Base-by-base conservation (phyloP, 23 tunicate species). In the Trididemnum clinides region DNA sequence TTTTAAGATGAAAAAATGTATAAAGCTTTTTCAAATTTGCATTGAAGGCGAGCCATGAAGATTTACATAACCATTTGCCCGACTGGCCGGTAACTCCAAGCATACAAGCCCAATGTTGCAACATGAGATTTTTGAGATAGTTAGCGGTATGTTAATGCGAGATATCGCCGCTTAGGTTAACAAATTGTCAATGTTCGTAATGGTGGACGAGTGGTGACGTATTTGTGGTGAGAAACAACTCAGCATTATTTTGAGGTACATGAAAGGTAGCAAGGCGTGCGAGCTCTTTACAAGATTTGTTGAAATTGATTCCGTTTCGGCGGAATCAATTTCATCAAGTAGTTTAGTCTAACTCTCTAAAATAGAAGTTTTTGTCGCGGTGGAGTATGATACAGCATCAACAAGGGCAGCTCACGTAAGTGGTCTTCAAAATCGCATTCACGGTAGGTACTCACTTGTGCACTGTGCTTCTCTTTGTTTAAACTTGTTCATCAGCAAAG, bases 241-340 rank as follows among this genome's bases (percentile, higher is more conserved):
- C 22, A 21, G 70, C 70, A 62, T 7, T 44, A 26, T 62, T 62
- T 62, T 62, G 28, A 62, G 28, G 27, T 62, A 71, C 10, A n/a
- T n/a, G n/a, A n/a, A n/a, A n/a, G n/a, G n/a, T n/a, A n/a, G n/a
- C n/a, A n/a, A n/a, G n/a, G n/a, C 29, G 39, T 44, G 29, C 39
- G 77, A 71, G 39, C 6, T 44, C 25, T 71, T 71, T 30, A 71
- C 77, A 7, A 44, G 77, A 71, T 71, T 71, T 71, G 77, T 71
- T 31, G 77, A 71, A 30, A 32, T 71, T 44, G 77, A 71, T 71
- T 71, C 77, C 12, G 39, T 71, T 32, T 71, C 77, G 10, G 39
- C 77, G 29, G 39, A 62, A 71, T 28, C 77, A 71, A 71, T 71
- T 71, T 71, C 77, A 12, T 20, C 77, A 71, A 71, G 77, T 71